phyloP scores from a whole-genome alignment of 2,113 vertebrate genomes.

The Sylvia atricapilla region DNA sequence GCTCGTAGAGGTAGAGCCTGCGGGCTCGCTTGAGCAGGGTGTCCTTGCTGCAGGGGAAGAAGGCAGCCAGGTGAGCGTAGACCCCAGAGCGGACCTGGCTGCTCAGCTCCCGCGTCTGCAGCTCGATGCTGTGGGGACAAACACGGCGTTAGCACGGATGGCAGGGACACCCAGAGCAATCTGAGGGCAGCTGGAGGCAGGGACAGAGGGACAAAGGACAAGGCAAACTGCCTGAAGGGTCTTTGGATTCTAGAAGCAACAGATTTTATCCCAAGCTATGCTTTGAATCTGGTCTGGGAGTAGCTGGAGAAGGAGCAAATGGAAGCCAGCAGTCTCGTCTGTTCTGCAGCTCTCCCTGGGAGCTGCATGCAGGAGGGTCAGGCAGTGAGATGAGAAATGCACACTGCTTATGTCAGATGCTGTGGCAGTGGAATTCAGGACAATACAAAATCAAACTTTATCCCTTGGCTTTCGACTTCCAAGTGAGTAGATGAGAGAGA shows the following conservation, averaged over 20 bases:
- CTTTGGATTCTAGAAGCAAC: not conserved
- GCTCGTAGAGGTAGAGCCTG: conserved; percentile 81
- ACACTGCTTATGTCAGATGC: not conserved
- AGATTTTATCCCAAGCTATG: not conserved
- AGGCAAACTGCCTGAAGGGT: rapidly evolving
- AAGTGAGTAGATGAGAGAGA: not conserved
- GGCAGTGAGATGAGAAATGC: not conserved
- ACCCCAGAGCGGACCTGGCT: conserved; percentile 84
- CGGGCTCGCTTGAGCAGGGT: conserved; percentile 85
- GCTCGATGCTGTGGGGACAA: conserved; percentile 80
- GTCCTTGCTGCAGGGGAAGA: conserved; percentile 92
- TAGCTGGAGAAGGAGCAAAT: not conserved
- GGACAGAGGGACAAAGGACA: not conserved
- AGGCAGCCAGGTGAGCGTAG: conserved; percentile 86
- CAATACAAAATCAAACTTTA: not conserved
- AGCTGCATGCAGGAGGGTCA: not conserved
- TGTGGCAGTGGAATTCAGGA: not conserved
- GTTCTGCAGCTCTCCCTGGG: not conserved
- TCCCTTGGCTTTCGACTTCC: not conserved
- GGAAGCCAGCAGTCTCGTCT: not conserved
- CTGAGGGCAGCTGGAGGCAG: not conserved
- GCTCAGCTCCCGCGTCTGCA: conserved; percentile 83
- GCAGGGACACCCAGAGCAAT: rapidly evolving
- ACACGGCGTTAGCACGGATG: not conserved
- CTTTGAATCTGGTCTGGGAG: not conserved